A percentile compares a stretch with the other conserved stretches of the same genome.
These are phyloP conservation scores for Anaspis maculata DNA, from an alignment of 2,888 invertebrate species.

Conservation along the genomic window DNA sequence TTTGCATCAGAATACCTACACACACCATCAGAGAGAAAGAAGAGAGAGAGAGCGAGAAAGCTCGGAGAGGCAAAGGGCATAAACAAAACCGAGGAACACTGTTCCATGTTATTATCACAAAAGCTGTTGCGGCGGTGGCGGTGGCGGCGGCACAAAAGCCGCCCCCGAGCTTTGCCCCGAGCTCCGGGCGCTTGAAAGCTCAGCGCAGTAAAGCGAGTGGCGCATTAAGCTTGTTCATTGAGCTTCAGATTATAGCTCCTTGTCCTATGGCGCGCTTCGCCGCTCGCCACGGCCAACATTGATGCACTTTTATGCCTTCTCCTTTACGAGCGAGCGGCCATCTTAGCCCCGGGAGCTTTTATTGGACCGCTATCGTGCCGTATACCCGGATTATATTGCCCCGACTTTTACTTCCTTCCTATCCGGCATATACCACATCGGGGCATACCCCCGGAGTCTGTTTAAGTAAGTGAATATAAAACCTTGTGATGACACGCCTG, in stretches of 20 bases:
- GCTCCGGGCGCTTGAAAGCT: constrained; percentile 34
- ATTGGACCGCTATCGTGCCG: constrained; percentile 20
- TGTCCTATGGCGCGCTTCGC: constrained; percentile 36
- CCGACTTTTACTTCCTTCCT: constrained; percentile 14
- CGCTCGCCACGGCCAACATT: constrained; percentile 30
- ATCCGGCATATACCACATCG: no score
- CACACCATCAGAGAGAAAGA: no score
- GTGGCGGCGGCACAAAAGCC: constrained; percentile 34
- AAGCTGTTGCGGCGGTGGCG: constrained; percentile 36
- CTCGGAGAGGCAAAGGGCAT: constrained; percentile 30
- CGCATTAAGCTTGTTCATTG: constrained; percentile 38
- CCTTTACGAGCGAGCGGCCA: constrained; percentile 38
- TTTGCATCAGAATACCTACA: no score
- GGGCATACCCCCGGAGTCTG: constrained; percentile 13
- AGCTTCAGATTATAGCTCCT: constrained; percentile 37
- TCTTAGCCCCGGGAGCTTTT: constrained; percentile 30
- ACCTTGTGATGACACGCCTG: no score
- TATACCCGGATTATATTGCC: constrained; percentile 18
- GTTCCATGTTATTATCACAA: constrained; percentile 35
- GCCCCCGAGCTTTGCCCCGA: constrained; percentile 16
- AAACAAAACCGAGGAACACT: constrained; percentile 34
- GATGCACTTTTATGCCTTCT: constrained; percentile 36
- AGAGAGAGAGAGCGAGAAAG: no score
- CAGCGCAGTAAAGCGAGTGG: constrained; percentile 35
- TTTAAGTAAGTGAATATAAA: constrained; percentile 19